Evolutionary conservation across 2,888 invertebrate genomes (phyloP).

Genomic region (Pristionchus japonicus): DNA sequence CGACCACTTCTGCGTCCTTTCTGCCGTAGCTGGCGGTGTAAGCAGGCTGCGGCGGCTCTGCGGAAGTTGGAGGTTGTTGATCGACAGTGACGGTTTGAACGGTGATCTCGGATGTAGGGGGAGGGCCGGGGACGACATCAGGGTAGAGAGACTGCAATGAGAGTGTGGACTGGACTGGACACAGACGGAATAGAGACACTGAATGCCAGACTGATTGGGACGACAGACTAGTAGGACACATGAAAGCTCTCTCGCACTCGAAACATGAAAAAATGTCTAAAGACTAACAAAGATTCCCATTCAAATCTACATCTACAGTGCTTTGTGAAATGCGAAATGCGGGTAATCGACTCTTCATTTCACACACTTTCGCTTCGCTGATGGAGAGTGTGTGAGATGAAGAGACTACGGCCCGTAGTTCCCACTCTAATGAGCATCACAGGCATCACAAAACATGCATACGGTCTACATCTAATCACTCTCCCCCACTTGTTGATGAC

Average conservation of each 20-base stretch:
- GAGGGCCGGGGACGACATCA: not conserved
- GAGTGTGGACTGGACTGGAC: not conserved
- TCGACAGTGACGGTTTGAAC: not conserved
- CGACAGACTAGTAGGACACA: not conserved
- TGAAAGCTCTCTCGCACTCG: not conserved
- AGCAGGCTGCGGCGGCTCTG: not conserved
- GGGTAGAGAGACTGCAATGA: not conserved
- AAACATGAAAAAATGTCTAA: too few species aligned
- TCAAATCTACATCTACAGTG: too few species aligned
- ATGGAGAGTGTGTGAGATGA: too few species aligned
- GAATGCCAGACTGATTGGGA: conserved; percentile 1
- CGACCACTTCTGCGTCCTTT: conserved; percentile 17
- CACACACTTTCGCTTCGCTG: too few species aligned
- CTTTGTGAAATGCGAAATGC: too few species aligned
- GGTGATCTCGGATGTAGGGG: not conserved
- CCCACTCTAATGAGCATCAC: too few species aligned
- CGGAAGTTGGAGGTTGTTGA: not conserved
- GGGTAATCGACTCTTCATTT: too few species aligned
- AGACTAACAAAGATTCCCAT: too few species aligned
- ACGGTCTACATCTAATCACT: not conserved
- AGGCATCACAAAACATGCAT: too few species aligned
- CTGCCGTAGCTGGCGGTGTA: conserved; percentile 16
- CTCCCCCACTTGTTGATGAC: not conserved
- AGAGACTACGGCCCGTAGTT: too few species aligned
- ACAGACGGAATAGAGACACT: not conserved